A percentile compares a stretch with the other conserved stretches of the same genome.
phyloP scores from a whole-genome alignment of 2,888 invertebrate genomes.

The Apodemia hepburni region DNA sequence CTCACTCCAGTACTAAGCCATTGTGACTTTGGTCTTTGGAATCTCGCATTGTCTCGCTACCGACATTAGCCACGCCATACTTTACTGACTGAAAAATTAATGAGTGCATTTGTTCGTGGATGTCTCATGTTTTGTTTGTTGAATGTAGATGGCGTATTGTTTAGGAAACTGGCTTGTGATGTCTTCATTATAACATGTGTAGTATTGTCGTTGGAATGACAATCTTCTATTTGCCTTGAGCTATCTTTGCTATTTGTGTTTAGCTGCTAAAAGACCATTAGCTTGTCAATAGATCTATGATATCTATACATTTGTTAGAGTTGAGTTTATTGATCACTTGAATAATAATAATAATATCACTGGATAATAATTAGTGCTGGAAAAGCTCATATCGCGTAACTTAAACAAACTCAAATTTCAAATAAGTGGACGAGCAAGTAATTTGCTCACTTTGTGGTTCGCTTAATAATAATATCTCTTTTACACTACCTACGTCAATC shows the following conservation, averaged over 20 bases:
- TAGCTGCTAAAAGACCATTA: conserved; percentile 25
- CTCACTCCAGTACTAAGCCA: conserved; percentile 43
- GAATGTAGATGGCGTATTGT: conserved; percentile 38
- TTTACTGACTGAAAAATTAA: conserved; percentile 68
- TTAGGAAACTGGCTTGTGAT: conserved; percentile 34
- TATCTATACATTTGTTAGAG: neutral
- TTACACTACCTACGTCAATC: no score
- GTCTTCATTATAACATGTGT: conserved; percentile 37
- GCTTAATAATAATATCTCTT: no score
- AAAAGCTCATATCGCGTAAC: no score
- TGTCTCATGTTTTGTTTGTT: conserved; percentile 42
- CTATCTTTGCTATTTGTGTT: conserved; percentile 3
- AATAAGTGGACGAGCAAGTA: no score
- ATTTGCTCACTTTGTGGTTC: no score
- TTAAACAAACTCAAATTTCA: no score
- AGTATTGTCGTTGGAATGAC: conserved; percentile 30
- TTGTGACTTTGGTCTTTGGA: conserved; percentile 42
- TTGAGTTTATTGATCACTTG: neutral
- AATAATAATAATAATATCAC: no score
- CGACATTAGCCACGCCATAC: conserved; percentile 46
- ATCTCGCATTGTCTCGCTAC: conserved; percentile 44
- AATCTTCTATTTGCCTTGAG: conserved; percentile 27
- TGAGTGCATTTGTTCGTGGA: conserved; percentile 54
- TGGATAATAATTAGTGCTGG: no score
- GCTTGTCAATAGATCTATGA: neutral